These are phyloP conservation scores for Tanaodytes sp. DNA, from an alignment of 2,888 invertebrate species.

Conservation along the genomic window DNA sequence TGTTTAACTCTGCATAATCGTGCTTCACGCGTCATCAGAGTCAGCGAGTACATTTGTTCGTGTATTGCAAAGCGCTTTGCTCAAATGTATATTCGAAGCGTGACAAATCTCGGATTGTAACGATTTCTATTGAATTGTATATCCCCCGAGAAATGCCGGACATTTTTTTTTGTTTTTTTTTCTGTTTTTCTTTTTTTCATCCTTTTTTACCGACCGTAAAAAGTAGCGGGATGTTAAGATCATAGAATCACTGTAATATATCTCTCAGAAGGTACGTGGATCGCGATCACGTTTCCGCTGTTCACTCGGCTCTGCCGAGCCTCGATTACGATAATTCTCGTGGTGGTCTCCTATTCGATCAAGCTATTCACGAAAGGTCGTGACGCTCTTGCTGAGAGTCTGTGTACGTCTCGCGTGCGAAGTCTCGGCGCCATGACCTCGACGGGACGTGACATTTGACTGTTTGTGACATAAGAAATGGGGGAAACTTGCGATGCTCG, in stretches of 20 bases:
- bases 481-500: too few relatives aligned
- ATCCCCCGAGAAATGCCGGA: constrained; percentile 19
- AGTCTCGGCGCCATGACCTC: constrained; percentile 59
- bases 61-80: constrained; percentile 18
- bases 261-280: constrained; percentile 37
- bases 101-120: constrained; percentile 47
- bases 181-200: too few relatives aligned
- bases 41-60: constrained; percentile 26
- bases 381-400: constrained; percentile 52
- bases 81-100: too few relatives aligned
- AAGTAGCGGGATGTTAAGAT: constrained; percentile 36
- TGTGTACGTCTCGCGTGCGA: constrained; percentile 54
- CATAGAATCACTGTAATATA: constrained; percentile 40
- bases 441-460: constrained; percentile 60
- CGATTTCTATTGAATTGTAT: constrained; percentile 37
- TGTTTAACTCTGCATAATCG: constrained; percentile 17
- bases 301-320: constrained; percentile 52
- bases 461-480: constrained; percentile 49
- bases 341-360: constrained; percentile 51
- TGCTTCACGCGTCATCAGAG: constrained; percentile 30
- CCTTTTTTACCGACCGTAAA: constrained; percentile 24
- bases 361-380: constrained; percentile 56
- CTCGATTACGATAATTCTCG: constrained; percentile 58
- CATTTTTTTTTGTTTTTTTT: too few relatives aligned
- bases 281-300: constrained; percentile 55